Base-by-base conservation (phyloP, 2,888 invertebrate species). In the Leucophenga maculata region DNA sequence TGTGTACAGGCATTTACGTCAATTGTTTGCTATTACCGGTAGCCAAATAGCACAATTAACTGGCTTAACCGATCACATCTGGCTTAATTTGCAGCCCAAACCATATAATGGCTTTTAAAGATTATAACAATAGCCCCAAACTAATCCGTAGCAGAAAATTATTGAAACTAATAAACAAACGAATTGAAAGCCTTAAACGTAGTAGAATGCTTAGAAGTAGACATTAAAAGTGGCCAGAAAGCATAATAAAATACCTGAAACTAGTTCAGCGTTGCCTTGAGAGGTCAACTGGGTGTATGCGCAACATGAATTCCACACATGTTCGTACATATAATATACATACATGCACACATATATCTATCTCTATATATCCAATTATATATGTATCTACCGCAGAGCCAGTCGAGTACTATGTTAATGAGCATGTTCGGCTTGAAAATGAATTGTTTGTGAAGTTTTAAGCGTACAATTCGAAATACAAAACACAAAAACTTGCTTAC, bases 241-340 rank as follows among this genome's bases (percentile, higher is more conserved):
- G n/a, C n/a, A n/a, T n/a, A n/a, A n/a, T n/a, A n/a, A n/a, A n/a
- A n/a, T n/a, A n/a, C 39, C 11, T 39, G 11, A 39, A 39, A 39
- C 39, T 39, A 39, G 39, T 39, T 39, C 39, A 11, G 11, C 39
- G 11, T 8, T 64, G 26, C 62, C 62, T 64, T 64, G 62, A 46
- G 22, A 64, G 62, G 62, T 64, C 62, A 64, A 64, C 62, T 6
- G 22, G 22, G 62, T 26, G 62, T 64, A 64, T 64, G 62, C 20
- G 48, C 18, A 64, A 48, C 62, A 48, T 26, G 26, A 64, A 48
- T 64, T 48, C 48, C 62, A 64, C 6, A 6, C 62, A 64, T 26
- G 2, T 26, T 26, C 26, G 26, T 3, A n/a, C n/a, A 26, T 26
- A 26, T n/a, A 64, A 14, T 26, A 9, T 44, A n/a, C 22, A 16